Conservation (phyloP, 2,113 vertebrate genomes). For the Etia nguti region DNA sequence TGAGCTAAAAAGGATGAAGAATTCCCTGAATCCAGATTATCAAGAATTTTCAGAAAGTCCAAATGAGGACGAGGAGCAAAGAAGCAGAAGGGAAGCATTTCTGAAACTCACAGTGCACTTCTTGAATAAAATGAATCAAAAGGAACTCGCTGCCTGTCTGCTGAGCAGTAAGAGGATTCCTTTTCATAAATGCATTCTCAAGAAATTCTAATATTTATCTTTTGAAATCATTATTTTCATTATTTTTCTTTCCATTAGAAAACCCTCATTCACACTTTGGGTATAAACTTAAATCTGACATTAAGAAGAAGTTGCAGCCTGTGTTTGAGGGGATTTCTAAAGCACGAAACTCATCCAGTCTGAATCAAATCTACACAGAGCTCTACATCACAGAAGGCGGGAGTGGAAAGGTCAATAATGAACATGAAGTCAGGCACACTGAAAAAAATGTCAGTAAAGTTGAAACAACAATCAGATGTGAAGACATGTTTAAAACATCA, state of each 20-base stretch:
- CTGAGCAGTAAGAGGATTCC: neutral
- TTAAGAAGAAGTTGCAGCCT: neutral
- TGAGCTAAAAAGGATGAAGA: neutral
- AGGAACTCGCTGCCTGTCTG: fast-evolving
- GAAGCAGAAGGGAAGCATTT: neutral
- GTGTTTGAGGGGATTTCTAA: neutral
- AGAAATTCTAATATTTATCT: neutral
- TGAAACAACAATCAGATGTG: neutral
- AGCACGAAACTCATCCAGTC: neutral
- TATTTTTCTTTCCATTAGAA: neutral
- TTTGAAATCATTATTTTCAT: neutral
- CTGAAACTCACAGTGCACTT: neutral
- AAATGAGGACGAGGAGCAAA: neutral
- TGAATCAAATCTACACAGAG: neutral
- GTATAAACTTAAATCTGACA: neutral
- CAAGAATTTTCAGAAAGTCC: neutral
- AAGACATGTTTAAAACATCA: neutral
- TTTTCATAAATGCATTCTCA: neutral
- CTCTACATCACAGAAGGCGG: neutral
- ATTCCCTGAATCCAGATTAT: neutral
- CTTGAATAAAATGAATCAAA: neutral
- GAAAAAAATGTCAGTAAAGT: neutral
- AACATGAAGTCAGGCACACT: fast-evolving
- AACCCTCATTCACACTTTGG: neutral
- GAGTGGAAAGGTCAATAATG: neutral